Evolutionary conservation across 2,888 invertebrate species (phyloP), one percentile per base, ranked within the genome.

Genomic region (Chalcosyrphus nemorum): DNA sequence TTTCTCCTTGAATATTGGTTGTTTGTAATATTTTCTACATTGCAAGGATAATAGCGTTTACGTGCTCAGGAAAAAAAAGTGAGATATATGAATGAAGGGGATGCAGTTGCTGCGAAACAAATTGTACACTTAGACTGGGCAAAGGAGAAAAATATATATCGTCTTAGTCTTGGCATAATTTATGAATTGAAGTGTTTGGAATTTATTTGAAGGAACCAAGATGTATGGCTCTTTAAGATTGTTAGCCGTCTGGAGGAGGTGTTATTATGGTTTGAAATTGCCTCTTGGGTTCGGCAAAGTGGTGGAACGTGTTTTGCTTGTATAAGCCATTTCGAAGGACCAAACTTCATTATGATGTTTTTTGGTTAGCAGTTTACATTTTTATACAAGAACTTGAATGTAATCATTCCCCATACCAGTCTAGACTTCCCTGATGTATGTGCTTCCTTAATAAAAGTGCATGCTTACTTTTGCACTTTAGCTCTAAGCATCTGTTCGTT

Each of bases 41-140:
- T 71, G 65, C 56, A 78, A 57, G 71, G 78, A 78, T 78, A 78
- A 78, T 71, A 71, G 63, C 71, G 15, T 32, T 65, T 65, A 78
- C 71, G 78, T 78, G 71, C 71, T 63, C 56, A 47, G 59, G 13
- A 38, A 35, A 56, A 78, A 32, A 24, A 57, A 63, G 57, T 38
- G 56, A 35, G 61, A 70, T 35, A 19, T 57, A 24, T 35, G 24
- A 35, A 56, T 45, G 27, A 17, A 52, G 11, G 4, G 38, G 27
- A 41, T 77, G 77, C 77, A 57, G 57, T 70, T 29, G 50, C 56
- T 71, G 63, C 24, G 71, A 78, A 57, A 71, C 65, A 71, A 78
- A 65, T 65, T 71, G 78, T 65, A 56, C 45, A 35, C 57, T 66
- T 50, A 21, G 19, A 50, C 27, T 43, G 52, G 66, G 17, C 17